Base-by-base conservation (phyloP, 1,140 invertebrate genomes). In the Rhysida immarginata region DNA sequence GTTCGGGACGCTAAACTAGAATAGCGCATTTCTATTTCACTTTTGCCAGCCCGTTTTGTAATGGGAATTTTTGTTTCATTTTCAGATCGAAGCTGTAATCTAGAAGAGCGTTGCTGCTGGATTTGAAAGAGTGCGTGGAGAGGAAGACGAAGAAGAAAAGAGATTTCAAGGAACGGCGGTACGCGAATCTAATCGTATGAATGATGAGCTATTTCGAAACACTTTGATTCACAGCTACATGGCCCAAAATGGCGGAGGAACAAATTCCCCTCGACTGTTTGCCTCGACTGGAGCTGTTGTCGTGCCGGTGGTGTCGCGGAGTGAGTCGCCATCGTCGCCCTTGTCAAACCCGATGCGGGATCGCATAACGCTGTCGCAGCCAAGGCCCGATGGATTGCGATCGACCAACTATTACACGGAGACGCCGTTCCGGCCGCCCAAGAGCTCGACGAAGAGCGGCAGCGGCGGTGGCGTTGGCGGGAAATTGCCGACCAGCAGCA, bases 361-460 rank as follows among this genome's bases (percentile, higher is more conserved):
- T 25, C 42, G 81, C 59, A 68, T 69, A 52, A 60, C 63, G 8
- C 76, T 87, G 65, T 74, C 78, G 61, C 77, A 79, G 65, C 85
- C 85, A 46, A 74, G 84, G 62, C 84, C 85, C 41, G 82, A 85
- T 66, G 78, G 75, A 65, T 83, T 86, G 68, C 74, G 85, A 60
- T 75, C 79, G 63, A 78, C 77, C 66, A 90, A 89, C 75, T 83
- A 86, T 65, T 89, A 89, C 74, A 84, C 88, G 66, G 86, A 90
- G 65, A 84, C 84, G 56, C 85, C 86, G 60, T 76, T 84, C 59
- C 66, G 74, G 62, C 62, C 70, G 64, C 63, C 64, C 54, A 20
- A 41, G 25, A 35, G 49, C 21, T 44, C 25, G 42, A 21, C 5
- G 21, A 52, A 35, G 29, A 20, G 18, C 26, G 26, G 29, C 41